Conservation (phyloP, 2,888 invertebrate genomes). For the Auanema freiburgensis region DNA sequence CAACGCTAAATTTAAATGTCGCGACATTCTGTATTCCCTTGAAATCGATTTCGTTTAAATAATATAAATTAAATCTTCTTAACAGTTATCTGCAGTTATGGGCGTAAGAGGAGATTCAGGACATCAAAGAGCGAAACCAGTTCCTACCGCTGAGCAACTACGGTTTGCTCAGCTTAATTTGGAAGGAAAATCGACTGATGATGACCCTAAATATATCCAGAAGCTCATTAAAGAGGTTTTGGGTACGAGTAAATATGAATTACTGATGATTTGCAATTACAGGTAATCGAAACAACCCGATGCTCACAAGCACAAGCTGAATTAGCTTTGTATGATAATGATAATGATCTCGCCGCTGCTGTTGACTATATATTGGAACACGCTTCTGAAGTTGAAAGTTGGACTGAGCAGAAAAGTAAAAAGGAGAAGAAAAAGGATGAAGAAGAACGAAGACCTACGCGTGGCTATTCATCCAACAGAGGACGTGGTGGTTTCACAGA, state of each 20-base stretch:
- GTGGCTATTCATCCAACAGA: constrained; percentile 8
- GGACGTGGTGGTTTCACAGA: constrained; percentile 18
- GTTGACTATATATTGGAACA: constrained; percentile 51
- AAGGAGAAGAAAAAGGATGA: constrained; percentile 49
- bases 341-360: constrained; percentile 51
- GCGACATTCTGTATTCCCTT: constrained; percentile 5
- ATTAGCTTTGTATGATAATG: constrained; percentile 53
- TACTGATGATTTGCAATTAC: constrained; percentile 13
- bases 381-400: constrained; percentile 40
- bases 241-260: no score
- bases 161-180: constrained; percentile 43
- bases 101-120: constrained; percentile 40
- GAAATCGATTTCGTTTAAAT: neutral
- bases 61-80: no score
- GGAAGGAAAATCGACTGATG: constrained; percentile 39
- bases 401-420: constrained; percentile 52
- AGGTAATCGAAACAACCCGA: constrained; percentile 59
- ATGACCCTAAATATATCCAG: constrained; percentile 34
- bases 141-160: constrained; percentile 41
- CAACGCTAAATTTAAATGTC: no score
- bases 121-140: constrained; percentile 5
- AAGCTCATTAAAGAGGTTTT: constrained; percentile 51
- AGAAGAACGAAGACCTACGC: constrained; percentile 21
- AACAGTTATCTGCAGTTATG: constrained; percentile 26
- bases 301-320: constrained; percentile 57